Percentiles rank a stretch among this genome's conserved stretches.
phyloP scores from a whole-genome alignment of 2,113 vertebrate genomes.

The Oryzias woworae region DNA sequence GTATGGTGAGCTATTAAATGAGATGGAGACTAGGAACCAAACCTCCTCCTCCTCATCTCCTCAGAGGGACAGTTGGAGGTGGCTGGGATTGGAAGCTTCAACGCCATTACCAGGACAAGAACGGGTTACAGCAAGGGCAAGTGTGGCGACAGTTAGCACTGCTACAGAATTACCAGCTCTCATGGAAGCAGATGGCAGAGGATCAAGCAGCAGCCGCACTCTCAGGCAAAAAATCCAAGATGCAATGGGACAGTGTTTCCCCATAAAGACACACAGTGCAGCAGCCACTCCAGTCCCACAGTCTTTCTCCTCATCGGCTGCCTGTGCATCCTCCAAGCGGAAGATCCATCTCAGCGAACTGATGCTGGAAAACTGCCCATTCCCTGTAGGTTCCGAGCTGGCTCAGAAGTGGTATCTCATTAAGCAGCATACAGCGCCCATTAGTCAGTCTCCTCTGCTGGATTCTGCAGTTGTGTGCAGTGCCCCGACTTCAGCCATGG shows the following conservation, averaged over 20 bases:
- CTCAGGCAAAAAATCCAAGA: slow-evolving; percentile 84
- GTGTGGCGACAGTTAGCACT: slow-evolving; percentile 21
- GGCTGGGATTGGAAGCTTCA: slow-evolving; percentile 58
- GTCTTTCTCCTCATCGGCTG: slow-evolving; percentile 57
- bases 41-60: slow-evolving; percentile 47
- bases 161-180: slow-evolving; percentile 28
- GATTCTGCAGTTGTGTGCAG: slow-evolving; percentile 58
- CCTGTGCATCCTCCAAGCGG: slow-evolving; percentile 68
- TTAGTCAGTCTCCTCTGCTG: slow-evolving; percentile 73
- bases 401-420: slow-evolving; percentile 86
- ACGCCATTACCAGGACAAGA: slow-evolving; percentile 57
- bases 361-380: slow-evolving; percentile 85
- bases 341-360: slow-evolving; percentile 85
- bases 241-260: slow-evolving; percentile 84
- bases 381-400: slow-evolving; percentile 80
- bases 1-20: slow-evolving; percentile 72
- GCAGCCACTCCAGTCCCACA: slow-evolving; percentile 41
- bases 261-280: slow-evolving; percentile 73
- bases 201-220: slow-evolving; percentile 69
- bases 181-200: slow-evolving; percentile 61
- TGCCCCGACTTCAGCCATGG: slow-evolving; percentile 30
- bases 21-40: slow-evolving; percentile 56
- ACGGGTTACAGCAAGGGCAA: slow-evolving; percentile 23
- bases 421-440: slow-evolving; percentile 84
- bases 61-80: slow-evolving; percentile 57